Percentiles rank a stretch among this genome's conserved stretches.
These are phyloP conservation scores for Archegozetes longisetosus DNA, from an alignment of 1,140 invertebrate genomes.

Conservation along the genomic window DNA sequence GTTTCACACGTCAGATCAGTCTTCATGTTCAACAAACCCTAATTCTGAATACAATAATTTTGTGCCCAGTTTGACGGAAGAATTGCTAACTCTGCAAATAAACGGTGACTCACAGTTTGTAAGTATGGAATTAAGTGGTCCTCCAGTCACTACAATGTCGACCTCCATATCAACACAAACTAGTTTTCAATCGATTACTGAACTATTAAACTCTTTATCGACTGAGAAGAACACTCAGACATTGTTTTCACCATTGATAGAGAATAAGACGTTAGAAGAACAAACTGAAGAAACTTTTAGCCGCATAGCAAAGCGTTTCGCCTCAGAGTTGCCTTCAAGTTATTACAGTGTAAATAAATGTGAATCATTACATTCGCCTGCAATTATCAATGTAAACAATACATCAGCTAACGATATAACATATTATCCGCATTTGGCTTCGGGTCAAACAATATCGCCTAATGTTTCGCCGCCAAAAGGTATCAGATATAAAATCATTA, in stretches of 20 bases:
- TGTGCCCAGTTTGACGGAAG: constrained; percentile 16
- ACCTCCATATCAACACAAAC: constrained; percentile 12
- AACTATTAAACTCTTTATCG: neutral
- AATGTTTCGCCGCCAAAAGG: neutral
- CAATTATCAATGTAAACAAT: neutral
- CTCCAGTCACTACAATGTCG: neutral
- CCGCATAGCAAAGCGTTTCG: neutral
- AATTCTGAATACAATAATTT: constrained; percentile 3
- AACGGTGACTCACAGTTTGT: neutral
- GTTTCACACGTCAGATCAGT: constrained; percentile 12
- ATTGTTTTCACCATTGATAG: neutral
- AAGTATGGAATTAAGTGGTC: neutral
- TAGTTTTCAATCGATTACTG: constrained; percentile 9
- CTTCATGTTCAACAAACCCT: neutral
- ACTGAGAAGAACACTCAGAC: neutral
- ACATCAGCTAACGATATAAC: neutral
- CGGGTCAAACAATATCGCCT: neutral
- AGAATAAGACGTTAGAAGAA: neutral
- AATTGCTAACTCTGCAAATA: constrained; percentile 22
- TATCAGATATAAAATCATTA: constrained; percentile 1
- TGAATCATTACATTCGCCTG: neutral
- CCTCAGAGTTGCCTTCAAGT: neutral
- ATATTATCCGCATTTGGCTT: no score
- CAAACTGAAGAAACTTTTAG: neutral
- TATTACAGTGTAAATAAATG: neutral